phyloP scores from a whole-genome alignment of 2,888 invertebrate genomes.

The Phyllotreta cruciferae region DNA sequence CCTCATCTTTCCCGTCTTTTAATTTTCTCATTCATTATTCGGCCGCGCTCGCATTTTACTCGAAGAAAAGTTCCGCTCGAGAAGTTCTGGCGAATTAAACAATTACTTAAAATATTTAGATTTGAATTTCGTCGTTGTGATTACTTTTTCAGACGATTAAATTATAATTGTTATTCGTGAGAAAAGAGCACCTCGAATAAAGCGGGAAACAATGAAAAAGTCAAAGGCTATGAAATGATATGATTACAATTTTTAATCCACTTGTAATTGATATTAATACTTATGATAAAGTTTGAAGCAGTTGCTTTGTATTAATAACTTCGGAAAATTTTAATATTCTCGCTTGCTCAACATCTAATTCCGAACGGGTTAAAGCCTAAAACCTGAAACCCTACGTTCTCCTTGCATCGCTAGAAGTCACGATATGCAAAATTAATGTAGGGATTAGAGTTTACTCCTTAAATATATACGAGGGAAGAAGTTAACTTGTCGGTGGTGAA shows the following conservation, averaged over 20 bases:
- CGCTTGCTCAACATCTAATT: neutral
- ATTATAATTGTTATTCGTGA: constrained; percentile 22
- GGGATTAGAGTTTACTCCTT: neutral
- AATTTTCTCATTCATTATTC: constrained; percentile 8
- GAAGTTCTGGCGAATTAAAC: constrained; percentile 35
- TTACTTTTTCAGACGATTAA: constrained; percentile 37
- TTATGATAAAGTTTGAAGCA: too few species aligned
- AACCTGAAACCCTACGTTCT: neutral
- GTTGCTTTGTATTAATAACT: too few species aligned
- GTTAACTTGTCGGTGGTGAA: neutral
- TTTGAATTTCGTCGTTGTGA: constrained; percentile 39
- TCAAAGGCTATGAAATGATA: too few species aligned
- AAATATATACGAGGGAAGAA: too few species aligned
- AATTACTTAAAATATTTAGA: constrained; percentile 44
- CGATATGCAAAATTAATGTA: constrained; percentile 8
- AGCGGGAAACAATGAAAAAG: neutral
- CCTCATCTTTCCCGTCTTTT: constrained; percentile 3
- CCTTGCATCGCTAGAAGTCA: constrained; percentile 10
- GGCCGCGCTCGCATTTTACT: neutral
- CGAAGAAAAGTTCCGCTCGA: neutral
- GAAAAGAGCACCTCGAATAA: neutral
- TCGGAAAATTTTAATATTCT: too few species aligned
- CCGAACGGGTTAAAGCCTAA: constrained; percentile 1
- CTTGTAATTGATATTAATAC: too few species aligned
- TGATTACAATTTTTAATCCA: too few species aligned